Evolutionary conservation across 1,140 invertebrate genomes (phyloP).

Genomic region (Brachionus rubens): DNA sequence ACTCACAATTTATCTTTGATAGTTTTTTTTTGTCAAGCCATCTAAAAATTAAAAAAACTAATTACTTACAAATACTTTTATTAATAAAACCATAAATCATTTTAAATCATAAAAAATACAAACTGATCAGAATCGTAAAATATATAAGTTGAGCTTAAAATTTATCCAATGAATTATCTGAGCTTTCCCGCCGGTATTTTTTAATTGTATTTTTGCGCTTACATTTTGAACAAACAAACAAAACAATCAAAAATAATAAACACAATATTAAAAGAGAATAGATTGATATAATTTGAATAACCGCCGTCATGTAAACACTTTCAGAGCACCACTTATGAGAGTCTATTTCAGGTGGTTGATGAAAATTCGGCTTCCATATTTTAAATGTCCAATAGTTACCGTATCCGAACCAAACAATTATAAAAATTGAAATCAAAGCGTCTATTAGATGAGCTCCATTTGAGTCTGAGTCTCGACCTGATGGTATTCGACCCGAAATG

Average conservation of each 20-base stretch:
- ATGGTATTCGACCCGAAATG: slow-evolving; percentile 49
- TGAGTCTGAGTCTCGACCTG: slow-evolving; percentile 31
- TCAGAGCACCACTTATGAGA: slow-evolving; percentile 53
- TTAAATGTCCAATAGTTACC: slow-evolving; percentile 68
- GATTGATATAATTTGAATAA: slow-evolving; percentile 68
- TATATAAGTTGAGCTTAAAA: too few species aligned
- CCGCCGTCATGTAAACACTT: slow-evolving; percentile 51
- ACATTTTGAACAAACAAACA: slow-evolving; percentile 51
- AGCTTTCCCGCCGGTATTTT: background rate
- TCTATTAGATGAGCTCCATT: slow-evolving; percentile 55
- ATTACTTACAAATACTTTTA: too few species aligned
- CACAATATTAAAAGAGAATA: slow-evolving; percentile 66
- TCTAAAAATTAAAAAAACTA: too few species aligned
- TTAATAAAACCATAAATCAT: too few species aligned
- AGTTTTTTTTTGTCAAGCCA: too few species aligned
- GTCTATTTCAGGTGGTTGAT: slow-evolving; percentile 64
- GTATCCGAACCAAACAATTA: slow-evolving; percentile 59
- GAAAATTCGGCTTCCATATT: slow-evolving; percentile 53
- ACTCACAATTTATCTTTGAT: too few species aligned
- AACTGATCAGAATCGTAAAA: too few species aligned
- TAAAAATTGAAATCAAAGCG: slow-evolving; percentile 67
- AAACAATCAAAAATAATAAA: slow-evolving; percentile 64
- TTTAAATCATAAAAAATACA: too few species aligned
- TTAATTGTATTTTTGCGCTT: background rate
- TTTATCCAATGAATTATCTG: too few species aligned